Percentiles rank a stretch among this genome's conserved stretches.
These are phyloP conservation scores for Rhagoletis zephyria DNA, from an alignment of 1,140 invertebrate genomes.

Conservation along the genomic window DNA sequence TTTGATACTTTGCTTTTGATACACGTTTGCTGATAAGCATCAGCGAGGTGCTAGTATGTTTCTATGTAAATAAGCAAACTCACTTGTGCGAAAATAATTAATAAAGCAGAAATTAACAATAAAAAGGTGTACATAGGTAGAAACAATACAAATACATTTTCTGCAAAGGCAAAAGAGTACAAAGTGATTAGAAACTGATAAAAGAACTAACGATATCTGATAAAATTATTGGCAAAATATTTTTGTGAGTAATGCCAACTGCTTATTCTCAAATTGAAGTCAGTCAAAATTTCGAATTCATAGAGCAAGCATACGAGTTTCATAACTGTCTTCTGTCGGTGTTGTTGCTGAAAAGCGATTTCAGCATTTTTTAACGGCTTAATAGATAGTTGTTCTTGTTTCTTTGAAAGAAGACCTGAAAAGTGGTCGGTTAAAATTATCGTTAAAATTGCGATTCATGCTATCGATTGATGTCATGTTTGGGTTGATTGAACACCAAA, in stretches of 20 bases:
- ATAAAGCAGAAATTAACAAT: not conserved
- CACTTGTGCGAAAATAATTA: not conserved
- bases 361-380: no score
- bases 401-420: no score
- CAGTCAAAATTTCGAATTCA: not conserved
- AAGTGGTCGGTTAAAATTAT: not conserved
- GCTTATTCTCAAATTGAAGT: conserved; percentile 7
- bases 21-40: not conserved
- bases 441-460: no score
- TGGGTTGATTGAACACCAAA: not conserved
- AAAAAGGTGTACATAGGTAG: not conserved
- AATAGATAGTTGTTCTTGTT: no score
- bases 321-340: not conserved
- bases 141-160: not conserved
- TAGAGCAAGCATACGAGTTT: not conserved
- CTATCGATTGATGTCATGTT: not conserved
- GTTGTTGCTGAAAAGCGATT: no score
- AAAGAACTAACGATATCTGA: conserved; percentile 5
- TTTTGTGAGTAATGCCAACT: not conserved
- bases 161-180: not conserved
- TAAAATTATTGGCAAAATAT: not conserved
- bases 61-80: not conserved
- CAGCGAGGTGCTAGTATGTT: not conserved
- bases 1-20: not conserved
- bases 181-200: not conserved